phyloP scores from a whole-genome alignment of 2,113 vertebrate species.

The Melanerpes formicivorus region DNA sequence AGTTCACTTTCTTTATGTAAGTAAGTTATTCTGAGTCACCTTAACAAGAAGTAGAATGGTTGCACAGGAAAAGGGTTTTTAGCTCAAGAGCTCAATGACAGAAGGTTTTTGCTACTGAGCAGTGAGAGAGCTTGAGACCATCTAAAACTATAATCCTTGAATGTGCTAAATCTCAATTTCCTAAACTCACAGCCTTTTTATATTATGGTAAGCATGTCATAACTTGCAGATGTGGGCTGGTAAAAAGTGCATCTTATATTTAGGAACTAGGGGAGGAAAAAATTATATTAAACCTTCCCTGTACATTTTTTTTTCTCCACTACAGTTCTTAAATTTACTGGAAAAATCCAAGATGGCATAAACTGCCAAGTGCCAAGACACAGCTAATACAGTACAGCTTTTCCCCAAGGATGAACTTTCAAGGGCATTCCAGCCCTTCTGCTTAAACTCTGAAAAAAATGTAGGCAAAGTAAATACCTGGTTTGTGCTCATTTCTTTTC shows the following conservation, averaged over 20 bases:
- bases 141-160: conserved; percentile 32
- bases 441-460: conserved; percentile 9
- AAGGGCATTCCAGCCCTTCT: conserved; percentile 24
- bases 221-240: conserved; percentile 16
- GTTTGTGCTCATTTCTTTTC: conserved; percentile 16
- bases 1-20: neutral
- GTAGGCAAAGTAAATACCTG: conserved; percentile 28
- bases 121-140: neutral
- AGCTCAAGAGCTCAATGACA: neutral
- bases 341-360: conserved; percentile 8
- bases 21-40: neutral
- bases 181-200: conserved; percentile 4
- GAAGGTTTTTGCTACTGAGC: conserved; percentile 11
- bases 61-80: neutral
- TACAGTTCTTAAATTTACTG: neutral
- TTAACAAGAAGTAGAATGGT: neutral
- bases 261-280: neutral
- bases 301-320: neutral
- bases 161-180: conserved; percentile 16
- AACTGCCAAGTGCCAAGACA: neutral
- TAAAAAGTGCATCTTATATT: conserved; percentile 29
- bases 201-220: conserved; percentile 17
- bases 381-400: neutral
- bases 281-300: neutral
- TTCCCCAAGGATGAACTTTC: neutral